phyloP scores from a whole-genome alignment of 2,888 invertebrate species.

The Lacanobia wlatinum region DNA sequence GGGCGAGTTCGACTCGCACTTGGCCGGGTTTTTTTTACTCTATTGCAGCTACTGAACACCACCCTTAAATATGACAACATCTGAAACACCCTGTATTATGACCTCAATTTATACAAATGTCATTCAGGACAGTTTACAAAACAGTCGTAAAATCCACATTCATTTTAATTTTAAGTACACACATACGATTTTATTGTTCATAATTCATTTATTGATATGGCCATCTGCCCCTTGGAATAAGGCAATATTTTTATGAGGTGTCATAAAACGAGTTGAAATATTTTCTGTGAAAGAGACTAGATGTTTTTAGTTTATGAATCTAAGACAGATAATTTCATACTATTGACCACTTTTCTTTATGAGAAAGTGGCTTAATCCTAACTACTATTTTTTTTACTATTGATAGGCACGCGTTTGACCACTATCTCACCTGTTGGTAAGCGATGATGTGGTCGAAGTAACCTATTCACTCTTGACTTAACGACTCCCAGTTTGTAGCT shows the following conservation, averaged over 20 bases:
- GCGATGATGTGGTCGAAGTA: too few species aligned
- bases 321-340: background rate
- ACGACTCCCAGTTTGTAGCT: too few species aligned
- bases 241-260: constrained; percentile 35
- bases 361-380: too few species aligned
- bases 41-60: too few species aligned
- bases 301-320: background rate
- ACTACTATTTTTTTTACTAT: too few species aligned
- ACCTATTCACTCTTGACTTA: too few species aligned
- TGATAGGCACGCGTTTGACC: too few species aligned
- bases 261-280: constrained; percentile 33
- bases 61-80: too few species aligned
- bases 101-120: constrained; percentile 16
- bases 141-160: constrained; percentile 40
- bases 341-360: background rate
- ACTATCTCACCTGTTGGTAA: too few species aligned
- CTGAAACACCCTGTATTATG: too few species aligned
- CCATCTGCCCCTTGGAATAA: constrained; percentile 16
- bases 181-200: constrained; percentile 46
- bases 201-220: constrained; percentile 50
- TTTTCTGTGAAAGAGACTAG: constrained; percentile 9
- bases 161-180: constrained; percentile 45
- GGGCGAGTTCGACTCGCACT: too few species aligned
- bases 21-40: too few species aligned
- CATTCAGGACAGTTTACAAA: constrained; percentile 25